Base-by-base conservation (phyloP, 2,888 invertebrate genomes). In the Drosophila prostipennis region DNA sequence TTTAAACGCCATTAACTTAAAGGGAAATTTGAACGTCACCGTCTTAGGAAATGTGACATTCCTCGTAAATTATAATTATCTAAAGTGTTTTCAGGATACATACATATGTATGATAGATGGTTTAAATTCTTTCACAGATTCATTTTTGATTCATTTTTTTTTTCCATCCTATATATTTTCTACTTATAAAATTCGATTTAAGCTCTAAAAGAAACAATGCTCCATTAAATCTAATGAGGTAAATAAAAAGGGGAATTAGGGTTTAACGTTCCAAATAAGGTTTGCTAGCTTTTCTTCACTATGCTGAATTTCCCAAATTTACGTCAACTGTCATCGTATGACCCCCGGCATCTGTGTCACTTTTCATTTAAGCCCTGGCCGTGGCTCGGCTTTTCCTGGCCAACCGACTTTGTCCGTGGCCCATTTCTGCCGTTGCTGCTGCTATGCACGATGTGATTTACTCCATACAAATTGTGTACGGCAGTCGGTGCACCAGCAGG, bases 401-500 rank as follows among this genome's bases (percentile, higher is more conserved):
- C 37, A 43, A 56, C 51, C 61, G 29, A 39, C 52, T 52, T 40
- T 23, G 51, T 45, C 46, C 51, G 45, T 61, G 57, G 56, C 73
- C 58, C 63, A 63, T 56, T 69, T 56, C 43, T 68, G 40, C 37
- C 54, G 61, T 45, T 26, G 64, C 48, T 16, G 32, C 52, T 23
- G 46, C n/a, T 45, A 51, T 72, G 52, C 54, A 46, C 52, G 45
- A 49, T 52, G 67, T 71, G 73, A 77, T 79, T 77, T 68, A 69
- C 57, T 51, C n/a, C 19, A 54, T 49, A 61, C 71, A 77, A 76
- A 76, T 76, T 67, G 80, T 53, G 59, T 64, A 40, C 57, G 56
- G 26, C 46, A 39, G 16, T 13, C 6, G 53, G 46, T 23, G 53
- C 42, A 48, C 2, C 56, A 55, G 19, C 48, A 53, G 48, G 48